Conservation (phyloP, 2,888 invertebrate species). For the Philonicus albiceps region DNA sequence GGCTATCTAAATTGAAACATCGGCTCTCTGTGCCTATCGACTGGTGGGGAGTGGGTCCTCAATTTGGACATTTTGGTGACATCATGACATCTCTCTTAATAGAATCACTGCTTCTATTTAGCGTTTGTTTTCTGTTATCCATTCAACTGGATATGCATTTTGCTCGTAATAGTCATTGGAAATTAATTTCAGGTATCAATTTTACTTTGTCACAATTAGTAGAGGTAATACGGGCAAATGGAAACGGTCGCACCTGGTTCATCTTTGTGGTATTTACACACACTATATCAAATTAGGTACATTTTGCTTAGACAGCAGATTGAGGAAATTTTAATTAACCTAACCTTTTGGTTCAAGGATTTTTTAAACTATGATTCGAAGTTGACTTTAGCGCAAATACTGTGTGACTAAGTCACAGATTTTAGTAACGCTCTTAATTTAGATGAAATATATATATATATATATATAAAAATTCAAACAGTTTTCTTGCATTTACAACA, state of each 20-base stretch:
- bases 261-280: too few relatives aligned
- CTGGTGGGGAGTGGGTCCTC: background rate
- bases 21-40: background rate
- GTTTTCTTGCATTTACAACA: too few relatives aligned
- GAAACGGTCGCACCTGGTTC: background rate
- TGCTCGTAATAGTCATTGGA: background rate
- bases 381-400: too few relatives aligned
- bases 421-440: too few relatives aligned
- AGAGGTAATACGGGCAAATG: background rate
- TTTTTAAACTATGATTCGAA: too few relatives aligned
- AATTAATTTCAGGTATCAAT: background rate
- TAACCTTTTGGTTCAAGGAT: too few relatives aligned
- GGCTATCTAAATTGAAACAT: constrained; percentile 29
- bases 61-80: background rate
- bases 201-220: background rate
- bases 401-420: too few relatives aligned
- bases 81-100: background rate
- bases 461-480: too few relatives aligned
- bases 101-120: background rate
- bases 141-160: background rate
- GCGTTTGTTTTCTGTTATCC: background rate
- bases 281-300: too few relatives aligned
- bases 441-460: too few relatives aligned
- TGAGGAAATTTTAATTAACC: too few relatives aligned
- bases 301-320: too few relatives aligned